A percentile compares a stretch with the other conserved stretches of the same genome.
Evolutionary conservation across 2,888 invertebrate genomes (phyloP).

Genomic region (Embidobia sp.): DNA sequence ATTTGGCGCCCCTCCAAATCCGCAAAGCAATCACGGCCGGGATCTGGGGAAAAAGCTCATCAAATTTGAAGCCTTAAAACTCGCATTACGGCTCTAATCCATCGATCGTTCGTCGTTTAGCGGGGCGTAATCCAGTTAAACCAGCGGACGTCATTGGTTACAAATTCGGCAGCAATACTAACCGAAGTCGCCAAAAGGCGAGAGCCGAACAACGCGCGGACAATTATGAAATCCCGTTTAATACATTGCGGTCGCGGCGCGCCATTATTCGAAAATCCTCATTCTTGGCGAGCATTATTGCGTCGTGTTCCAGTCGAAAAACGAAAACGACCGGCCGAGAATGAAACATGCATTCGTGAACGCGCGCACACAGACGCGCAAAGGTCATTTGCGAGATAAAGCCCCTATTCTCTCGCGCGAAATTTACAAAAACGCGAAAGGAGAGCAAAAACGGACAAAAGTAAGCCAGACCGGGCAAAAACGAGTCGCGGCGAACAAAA

Average conservation of each 20-base stretch:
- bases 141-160: slow-evolving; percentile 32
- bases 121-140: slow-evolving; percentile 47
- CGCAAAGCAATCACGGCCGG: too few species aligned
- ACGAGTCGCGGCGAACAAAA: slow-evolving; percentile 26
- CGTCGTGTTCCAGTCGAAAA: slow-evolving; percentile 58
- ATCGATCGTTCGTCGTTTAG: slow-evolving; percentile 39
- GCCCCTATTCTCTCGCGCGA: slow-evolving; percentile 43
- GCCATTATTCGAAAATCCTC: slow-evolving; percentile 58
- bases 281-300: slow-evolving; percentile 62
- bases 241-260: slow-evolving; percentile 47
- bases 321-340: slow-evolving; percentile 49
- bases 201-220: slow-evolving; percentile 28
- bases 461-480: slow-evolving; percentile 21
- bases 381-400: slow-evolving; percentile 63
- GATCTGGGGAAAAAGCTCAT: too few species aligned
- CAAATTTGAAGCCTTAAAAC: slow-evolving; percentile 7
- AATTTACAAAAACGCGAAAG: slow-evolving; percentile 47
- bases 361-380: slow-evolving; percentile 38
- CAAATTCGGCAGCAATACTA: slow-evolving; percentile 54
- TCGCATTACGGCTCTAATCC: slow-evolving; percentile 13
- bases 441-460: slow-evolving; percentile 30
- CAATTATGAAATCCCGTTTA: slow-evolving; percentile 63
- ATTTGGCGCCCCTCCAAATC: too few species aligned
- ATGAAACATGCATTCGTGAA: slow-evolving; percentile 60
- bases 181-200: slow-evolving; percentile 32